Percentiles rank a stretch among this genome's conserved stretches.
Conservation (phyloP, 2,113 vertebrate species). For the Hippocampus mohnikei region DNA sequence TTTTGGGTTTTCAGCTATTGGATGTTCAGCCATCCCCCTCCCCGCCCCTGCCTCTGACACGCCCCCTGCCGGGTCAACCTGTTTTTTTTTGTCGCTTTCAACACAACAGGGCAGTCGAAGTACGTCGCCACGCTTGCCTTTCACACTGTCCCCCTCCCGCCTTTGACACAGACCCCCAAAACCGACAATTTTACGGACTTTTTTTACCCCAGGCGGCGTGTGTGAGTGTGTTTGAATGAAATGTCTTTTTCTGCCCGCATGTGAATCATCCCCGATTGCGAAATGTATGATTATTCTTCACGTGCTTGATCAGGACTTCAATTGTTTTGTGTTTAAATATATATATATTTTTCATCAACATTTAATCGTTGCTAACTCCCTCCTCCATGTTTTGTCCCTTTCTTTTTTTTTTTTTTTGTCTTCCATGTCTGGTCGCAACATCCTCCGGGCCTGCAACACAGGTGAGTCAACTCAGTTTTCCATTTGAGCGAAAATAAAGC, state of each 20-base stretch:
- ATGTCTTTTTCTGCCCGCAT: background rate
- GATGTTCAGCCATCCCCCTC: too few species aligned
- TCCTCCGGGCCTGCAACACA: constrained; percentile 24
- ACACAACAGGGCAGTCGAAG: too few species aligned
- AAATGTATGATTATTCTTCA: background rate
- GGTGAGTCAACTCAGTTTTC: constrained; percentile 59
- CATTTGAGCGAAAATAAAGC: background rate
- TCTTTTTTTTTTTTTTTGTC: background rate
- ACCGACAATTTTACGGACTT: background rate
- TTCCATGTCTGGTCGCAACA: background rate
- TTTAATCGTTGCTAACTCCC: background rate
- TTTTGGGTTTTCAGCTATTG: too few species aligned
- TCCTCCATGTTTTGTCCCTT: background rate
- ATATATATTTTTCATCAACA: background rate
- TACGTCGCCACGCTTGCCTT: background rate
- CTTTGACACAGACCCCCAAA: background rate
- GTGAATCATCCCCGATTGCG: background rate
- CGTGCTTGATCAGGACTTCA: background rate
- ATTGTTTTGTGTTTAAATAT: background rate
- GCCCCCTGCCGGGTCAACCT: too few species aligned
- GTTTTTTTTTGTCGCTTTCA: too few species aligned
- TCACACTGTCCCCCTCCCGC: background rate
- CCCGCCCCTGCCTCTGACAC: too few species aligned
- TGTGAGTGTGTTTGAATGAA: background rate
- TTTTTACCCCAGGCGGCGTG: background rate